phyloP scores from a whole-genome alignment of 2,888 invertebrate genomes.

The Amorpha juglandis region DNA sequence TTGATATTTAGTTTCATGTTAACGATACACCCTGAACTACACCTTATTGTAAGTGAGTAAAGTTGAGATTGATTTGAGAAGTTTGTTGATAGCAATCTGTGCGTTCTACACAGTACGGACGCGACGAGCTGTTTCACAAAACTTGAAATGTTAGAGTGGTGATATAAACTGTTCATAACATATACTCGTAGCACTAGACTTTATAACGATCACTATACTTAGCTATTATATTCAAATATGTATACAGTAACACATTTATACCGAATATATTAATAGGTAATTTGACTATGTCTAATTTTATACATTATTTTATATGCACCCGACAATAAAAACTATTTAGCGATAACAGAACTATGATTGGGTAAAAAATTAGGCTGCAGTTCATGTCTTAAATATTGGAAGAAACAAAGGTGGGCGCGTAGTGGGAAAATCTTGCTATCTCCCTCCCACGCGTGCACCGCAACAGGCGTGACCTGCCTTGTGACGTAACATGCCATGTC shows the following conservation, averaged over 20 bases:
- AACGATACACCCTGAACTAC: constrained; percentile 21
- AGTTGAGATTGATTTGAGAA: constrained; percentile 26
- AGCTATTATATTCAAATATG: not conserved
- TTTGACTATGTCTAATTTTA: no score
- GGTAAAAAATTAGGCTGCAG: no score
- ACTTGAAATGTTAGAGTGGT: constrained; percentile 38
- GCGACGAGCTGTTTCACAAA: constrained; percentile 37
- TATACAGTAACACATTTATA: not conserved
- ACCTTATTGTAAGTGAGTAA: constrained; percentile 20
- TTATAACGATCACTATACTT: constrained; percentile 1
- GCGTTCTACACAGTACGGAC: constrained; percentile 38
- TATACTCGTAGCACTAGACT: not conserved
- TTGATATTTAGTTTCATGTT: constrained; percentile 43
- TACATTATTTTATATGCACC: no score
- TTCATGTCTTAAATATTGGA: no score
- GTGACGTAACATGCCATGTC: no score
- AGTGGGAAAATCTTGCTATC: no score
- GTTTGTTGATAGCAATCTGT: constrained; percentile 35
- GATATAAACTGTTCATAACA: constrained; percentile 17
- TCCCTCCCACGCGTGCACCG: no score
- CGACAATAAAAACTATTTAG: no score
- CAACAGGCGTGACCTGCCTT: no score
- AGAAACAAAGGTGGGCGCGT: no score
- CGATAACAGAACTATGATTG: no score
- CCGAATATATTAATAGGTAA: no score